Evolutionary conservation across 2,797 vertebrate genomes (phyloP), one percentile per base, ranked within the genome.

Genomic region (Cryptoprocta ferox): DNA sequence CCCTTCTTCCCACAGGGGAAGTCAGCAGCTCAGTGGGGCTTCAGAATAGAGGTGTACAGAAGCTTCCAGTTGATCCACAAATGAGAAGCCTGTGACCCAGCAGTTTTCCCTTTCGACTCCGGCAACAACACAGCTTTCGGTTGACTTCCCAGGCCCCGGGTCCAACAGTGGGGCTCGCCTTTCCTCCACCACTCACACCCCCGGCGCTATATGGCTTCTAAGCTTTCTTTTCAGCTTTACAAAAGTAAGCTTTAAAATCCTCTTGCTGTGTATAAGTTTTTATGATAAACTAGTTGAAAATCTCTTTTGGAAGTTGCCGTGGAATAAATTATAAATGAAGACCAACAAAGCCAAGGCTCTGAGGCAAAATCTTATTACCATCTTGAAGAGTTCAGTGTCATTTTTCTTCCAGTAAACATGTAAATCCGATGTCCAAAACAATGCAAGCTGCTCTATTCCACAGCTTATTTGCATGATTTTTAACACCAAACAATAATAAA

Each of bases 401-500:
- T 86, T 92, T 83, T 95, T 78, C 95, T 92, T 78, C 56, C 92
- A 65, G 94, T 85, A 85, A 88, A 96, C 95, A 93, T 82, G 95
- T 80, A 95, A 79, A 92, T 90, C 84, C 10, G 6, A 73, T 26
- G 75, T 87, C 79, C 48, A 71, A 87, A 87, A 82, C 95, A 91
- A 71, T 26, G 14, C 37, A 61, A 48, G 75, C 10, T 32, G 65
- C 92, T 94, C 59, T 59, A 53, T 53, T 88, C 79, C 19, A 2
- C 14, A 45, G 65, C 95, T 97, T 65, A 88, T 97, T 75, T 97
- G 93, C 89, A 92, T 92, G 95, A 94, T 65, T 93, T 85, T 92
- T 95, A 96, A 95, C 95, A 73, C 92, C 78, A 97, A 92, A 89
- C 93, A 94, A 86, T 95, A 96, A 96, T 66, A 87, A 93, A 93